These are phyloP conservation scores for Megathymus violae DNA, from an alignment of 1,140 invertebrate genomes.

Conservation along the genomic window DNA sequence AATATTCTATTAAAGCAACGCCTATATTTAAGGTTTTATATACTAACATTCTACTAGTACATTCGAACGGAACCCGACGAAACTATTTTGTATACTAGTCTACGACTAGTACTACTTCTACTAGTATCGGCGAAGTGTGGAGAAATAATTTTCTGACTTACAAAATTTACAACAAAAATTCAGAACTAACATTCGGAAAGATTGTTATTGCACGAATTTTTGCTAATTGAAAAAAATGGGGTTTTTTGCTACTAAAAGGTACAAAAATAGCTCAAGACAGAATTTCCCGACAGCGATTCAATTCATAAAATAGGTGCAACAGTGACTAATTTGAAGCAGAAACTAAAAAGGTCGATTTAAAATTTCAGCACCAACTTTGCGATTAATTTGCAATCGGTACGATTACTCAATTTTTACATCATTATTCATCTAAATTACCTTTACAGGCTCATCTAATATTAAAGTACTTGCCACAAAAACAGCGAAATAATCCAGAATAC, in stretches of 20 bases:
- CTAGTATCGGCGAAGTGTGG: no score
- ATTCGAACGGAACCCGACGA: no score
- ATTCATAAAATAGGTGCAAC: neutral
- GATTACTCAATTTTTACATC: constrained; percentile 12
- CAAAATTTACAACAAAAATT: neutral
- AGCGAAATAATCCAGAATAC: neutral
- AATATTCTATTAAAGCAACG: no score
- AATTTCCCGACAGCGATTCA: neutral
- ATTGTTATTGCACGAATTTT: neutral
- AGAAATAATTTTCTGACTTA: neutral
- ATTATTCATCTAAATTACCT: neutral
- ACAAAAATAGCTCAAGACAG: neutral
- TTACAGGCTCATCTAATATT: constrained; percentile 5
- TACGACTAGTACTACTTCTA: no score
- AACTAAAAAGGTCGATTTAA: constrained; percentile 5
- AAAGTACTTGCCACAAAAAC: neutral
- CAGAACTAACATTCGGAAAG: neutral
- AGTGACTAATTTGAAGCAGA: neutral
- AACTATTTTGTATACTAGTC: no score
- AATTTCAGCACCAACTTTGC: constrained; percentile 2
- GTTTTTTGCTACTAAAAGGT: neutral
- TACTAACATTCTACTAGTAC: no score
- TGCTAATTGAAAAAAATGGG: neutral
- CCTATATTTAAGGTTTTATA: no score
- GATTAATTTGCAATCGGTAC: neutral